These are phyloP conservation scores for Ophion ellenae DNA, from an alignment of 2,888 invertebrate species.

Conservation along the genomic window DNA sequence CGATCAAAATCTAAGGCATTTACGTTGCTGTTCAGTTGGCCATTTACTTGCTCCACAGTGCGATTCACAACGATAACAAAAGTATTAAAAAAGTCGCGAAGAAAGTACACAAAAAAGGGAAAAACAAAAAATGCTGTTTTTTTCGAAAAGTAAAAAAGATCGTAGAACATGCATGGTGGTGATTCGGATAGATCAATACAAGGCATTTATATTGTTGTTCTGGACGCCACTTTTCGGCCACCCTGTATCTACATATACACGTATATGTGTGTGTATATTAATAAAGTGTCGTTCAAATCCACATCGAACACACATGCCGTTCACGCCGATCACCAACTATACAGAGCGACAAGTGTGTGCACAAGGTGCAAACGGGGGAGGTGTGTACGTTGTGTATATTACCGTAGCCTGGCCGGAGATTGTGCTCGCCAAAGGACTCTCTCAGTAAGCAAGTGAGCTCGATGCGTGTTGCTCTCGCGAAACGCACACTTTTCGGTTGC, in stretches of 20 bases:
- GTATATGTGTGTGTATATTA: conserved; percentile 9
- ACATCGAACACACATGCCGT: conserved; percentile 71
- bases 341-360: conserved; percentile 6
- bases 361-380: conserved; percentile 41
- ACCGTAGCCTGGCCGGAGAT: conserved; percentile 34
- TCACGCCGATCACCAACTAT: conserved; percentile 73
- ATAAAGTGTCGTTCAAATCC: conserved; percentile 34
- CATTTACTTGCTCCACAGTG: too few relatives aligned
- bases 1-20: too few relatives aligned
- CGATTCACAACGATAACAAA: too few relatives aligned
- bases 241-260: too few relatives aligned
- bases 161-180: too few relatives aligned
- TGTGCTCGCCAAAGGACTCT: conserved; percentile 47
- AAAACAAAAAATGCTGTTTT: too few relatives aligned
- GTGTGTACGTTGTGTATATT: conserved; percentile 38
- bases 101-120: too few relatives aligned
- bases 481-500: conserved; percentile 47
- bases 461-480: conserved; percentile 56
- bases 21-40: too few relatives aligned
- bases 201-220: not conserved
- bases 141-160: conserved; percentile 11
- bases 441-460: conserved; percentile 63
- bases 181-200: too few relatives aligned
- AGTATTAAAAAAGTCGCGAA: too few relatives aligned
- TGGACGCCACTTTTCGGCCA: too few relatives aligned